Evolutionary conservation across 2,797 vertebrate genomes (phyloP).

Genomic region (Aphelocoma californica): DNA sequence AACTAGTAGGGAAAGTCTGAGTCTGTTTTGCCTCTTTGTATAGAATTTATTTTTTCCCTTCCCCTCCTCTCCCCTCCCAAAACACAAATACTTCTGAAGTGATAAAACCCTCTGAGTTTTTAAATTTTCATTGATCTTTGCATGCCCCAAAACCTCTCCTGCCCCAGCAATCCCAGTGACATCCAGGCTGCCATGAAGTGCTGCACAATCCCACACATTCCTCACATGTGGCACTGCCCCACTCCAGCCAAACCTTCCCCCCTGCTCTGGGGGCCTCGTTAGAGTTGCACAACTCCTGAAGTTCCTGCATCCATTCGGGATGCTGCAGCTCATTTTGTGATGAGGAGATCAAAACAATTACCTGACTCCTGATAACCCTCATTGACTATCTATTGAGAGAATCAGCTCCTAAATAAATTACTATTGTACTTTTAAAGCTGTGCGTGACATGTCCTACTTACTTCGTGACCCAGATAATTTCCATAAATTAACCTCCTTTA

Average conservation of each 20-base stretch:
- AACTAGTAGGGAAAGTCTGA: not conserved
- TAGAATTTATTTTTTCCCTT: not conserved
- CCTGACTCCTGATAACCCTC: constrained; percentile 45
- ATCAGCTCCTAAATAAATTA: constrained; percentile 64
- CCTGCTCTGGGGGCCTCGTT: rapidly evolving
- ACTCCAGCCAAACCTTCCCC: not conserved
- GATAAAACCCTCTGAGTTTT: not conserved
- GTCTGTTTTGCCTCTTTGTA: not conserved
- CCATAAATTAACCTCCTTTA: constrained; percentile 73
- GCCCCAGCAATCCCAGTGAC: not conserved
- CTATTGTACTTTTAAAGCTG: constrained; percentile 50
- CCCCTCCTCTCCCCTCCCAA: not conserved
- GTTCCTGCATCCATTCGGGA: not conserved
- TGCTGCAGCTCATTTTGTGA: not conserved
- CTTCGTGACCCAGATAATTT: constrained; percentile 67
- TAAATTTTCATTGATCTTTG: not conserved
- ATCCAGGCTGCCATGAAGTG: not conserved
- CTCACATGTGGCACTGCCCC: rapidly evolving
- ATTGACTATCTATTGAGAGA: constrained; percentile 61
- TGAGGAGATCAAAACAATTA: constrained; percentile 59
- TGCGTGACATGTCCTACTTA: constrained; percentile 58
- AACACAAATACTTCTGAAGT: not conserved
- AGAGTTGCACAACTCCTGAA: not conserved
- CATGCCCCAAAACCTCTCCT: not conserved
- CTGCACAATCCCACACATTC: not conserved